Conservation (phyloP, 1,140 invertebrate species). For the Heliconius melpomene region DNA sequence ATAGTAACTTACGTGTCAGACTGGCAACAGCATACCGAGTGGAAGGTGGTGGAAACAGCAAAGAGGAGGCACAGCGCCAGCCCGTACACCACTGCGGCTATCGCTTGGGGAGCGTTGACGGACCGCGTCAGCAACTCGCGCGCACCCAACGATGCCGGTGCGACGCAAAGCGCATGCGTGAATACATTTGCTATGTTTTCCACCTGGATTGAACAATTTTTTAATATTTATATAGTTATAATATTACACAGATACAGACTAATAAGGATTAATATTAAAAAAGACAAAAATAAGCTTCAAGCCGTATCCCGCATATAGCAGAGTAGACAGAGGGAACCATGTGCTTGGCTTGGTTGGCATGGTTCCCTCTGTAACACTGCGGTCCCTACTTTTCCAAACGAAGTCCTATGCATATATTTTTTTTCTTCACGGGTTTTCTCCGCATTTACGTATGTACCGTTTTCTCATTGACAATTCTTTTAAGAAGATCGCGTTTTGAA, state of each 20-base stretch:
- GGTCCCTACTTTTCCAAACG: too few relatives aligned
- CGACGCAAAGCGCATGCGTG: slow-evolving; percentile 92
- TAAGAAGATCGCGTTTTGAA: too few relatives aligned
- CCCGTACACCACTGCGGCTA: slow-evolving; percentile 93
- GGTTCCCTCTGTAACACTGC: too few relatives aligned
- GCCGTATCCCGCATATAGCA: too few relatives aligned
- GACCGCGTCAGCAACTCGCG: slow-evolving; percentile 88
- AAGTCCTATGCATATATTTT: too few relatives aligned
- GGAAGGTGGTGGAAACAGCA: slow-evolving; percentile 94
- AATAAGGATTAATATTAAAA: not conserved
- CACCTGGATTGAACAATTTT: slow-evolving; percentile 77
- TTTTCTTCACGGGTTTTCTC: too few relatives aligned
- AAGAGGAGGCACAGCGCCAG: slow-evolving; percentile 92
- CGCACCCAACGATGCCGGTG: slow-evolving; percentile 89
- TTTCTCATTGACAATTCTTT: too few relatives aligned
- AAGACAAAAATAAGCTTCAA: not conserved
- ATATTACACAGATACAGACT: too few relatives aligned
- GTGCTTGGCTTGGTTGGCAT: too few relatives aligned
- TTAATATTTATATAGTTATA: too few relatives aligned
- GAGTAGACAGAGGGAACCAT: too few relatives aligned
- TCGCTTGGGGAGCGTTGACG: slow-evolving; percentile 86
- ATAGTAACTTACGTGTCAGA: slow-evolving; percentile 83
- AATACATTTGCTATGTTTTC: slow-evolving; percentile 96
- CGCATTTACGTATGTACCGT: too few relatives aligned
- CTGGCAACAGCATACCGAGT: slow-evolving; percentile 91